Base-by-base conservation (phyloP, 2,113 vertebrate genomes). In the Psettodes erumei region DNA sequence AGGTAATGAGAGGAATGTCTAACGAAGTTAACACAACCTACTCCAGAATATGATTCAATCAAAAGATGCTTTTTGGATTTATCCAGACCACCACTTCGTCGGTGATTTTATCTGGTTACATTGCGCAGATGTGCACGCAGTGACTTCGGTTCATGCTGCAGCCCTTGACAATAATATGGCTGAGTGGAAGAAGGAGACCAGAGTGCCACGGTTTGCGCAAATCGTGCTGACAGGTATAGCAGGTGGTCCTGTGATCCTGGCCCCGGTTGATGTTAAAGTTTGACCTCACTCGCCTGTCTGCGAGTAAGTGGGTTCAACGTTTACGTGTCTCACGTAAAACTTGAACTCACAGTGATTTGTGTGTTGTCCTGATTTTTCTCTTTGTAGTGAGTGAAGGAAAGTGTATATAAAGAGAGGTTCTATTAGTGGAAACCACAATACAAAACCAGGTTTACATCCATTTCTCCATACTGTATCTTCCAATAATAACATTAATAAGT, bases 1-100 rank as follows among this genome's bases (percentile, higher is more conserved):
- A 88, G 80, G 85, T 80, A 90, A n/a, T 83, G 86, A 75, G 63
- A 77, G 83, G 91, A 91, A 92, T 92, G 87, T 63, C 38, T 61
- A 45, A 71, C 45, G 37, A 43, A 74, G 69, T 16, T 10, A 86
- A 69, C 72, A 69, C 38, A 80, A 48, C 55, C 65, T 23, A 37
- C 62, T 67, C 43, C 27, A 32, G 25, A 35, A 56, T 33, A 71
- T 43, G 77, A 82, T 77, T 71, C 69, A 70, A 67, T 54, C 15
- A 21, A 58, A 76, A 58, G 23, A 58, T 10, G 59, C 4, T 40
- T 33, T 53, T 67, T 21, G 19, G 35, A n/a, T 56, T 16, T 32
- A 59, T 19, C 10, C 19, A 27, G 4, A 1, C 11, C 4, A 19
- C 25, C 21, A 8, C 3, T 7, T 40, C n/a, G n/a, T n/a, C n/a